These are phyloP conservation scores for Serinus canaria DNA, from an alignment of 2,113 vertebrate species.

Conservation along the genomic window DNA sequence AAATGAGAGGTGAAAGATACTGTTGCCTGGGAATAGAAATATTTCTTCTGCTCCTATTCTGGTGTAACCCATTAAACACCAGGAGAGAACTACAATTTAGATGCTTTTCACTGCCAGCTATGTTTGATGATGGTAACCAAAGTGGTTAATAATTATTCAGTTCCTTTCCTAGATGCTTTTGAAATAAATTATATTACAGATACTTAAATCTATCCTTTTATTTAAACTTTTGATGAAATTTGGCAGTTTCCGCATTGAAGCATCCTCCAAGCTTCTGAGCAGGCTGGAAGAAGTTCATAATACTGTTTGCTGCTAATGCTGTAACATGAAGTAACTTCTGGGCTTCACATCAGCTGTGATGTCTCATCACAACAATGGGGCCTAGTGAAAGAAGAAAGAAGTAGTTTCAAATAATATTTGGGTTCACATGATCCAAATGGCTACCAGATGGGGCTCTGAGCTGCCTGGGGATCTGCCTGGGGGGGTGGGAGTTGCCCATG, in stretches of 20 bases:
- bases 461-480: background rate
- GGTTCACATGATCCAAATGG: background rate
- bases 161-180: background rate
- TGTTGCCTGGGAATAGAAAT: background rate
- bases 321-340: background rate
- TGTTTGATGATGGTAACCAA: background rate
- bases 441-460: conserved; percentile 40
- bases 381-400: conserved; percentile 4
- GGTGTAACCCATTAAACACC: background rate
- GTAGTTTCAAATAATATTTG: background rate
- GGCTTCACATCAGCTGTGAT: background rate
- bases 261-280: background rate
- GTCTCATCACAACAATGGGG: background rate
- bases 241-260: background rate
- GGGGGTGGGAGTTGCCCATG: background rate
- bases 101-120: background rate
- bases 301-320: background rate
- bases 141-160: background rate
- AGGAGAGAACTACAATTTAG: background rate
- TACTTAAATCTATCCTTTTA: background rate
- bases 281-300: background rate
- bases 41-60: background rate
- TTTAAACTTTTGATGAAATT: background rate
- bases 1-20: background rate
- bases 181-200: background rate